These are phyloP conservation scores for Xenus cinereus DNA, from an alignment of 2,113 vertebrate genomes.

Conservation along the genomic window DNA sequence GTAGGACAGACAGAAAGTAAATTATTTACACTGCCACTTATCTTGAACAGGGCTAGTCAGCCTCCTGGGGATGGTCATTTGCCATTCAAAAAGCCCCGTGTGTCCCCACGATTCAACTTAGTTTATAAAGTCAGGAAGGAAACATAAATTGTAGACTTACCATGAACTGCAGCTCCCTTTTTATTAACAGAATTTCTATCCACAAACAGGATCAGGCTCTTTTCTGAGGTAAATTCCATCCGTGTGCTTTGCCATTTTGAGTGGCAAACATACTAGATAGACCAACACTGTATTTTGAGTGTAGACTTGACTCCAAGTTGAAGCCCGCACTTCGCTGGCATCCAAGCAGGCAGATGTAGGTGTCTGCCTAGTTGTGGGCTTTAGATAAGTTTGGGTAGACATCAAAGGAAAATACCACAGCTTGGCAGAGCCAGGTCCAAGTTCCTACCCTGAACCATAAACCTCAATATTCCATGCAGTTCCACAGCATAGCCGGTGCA, in stretches of 20 bases:
- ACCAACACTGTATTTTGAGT: not conserved
- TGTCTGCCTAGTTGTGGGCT: not conserved
- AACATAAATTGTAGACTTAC: not conserved
- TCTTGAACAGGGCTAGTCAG: not conserved
- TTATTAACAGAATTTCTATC: not conserved
- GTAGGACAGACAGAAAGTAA: slow-evolving; percentile 29
- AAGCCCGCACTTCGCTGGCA: not conserved
- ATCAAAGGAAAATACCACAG: not conserved
- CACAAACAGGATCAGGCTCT: not conserved
- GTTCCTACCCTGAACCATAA: not conserved
- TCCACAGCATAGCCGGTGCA: accelerated
- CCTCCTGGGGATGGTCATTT: not conserved
- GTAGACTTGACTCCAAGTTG: not conserved
- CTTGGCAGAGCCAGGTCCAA: not conserved
- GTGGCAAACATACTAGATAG: not conserved
- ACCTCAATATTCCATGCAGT: not conserved
- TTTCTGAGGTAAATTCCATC: not conserved
- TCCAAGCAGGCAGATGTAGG: not conserved
- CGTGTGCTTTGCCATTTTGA: not conserved
- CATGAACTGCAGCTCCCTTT: not conserved
- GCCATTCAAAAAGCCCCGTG: not conserved
- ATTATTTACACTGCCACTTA: slow-evolving; percentile 32
- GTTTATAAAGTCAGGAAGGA: not conserved
- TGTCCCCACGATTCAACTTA: not conserved
- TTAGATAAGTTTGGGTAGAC: not conserved